phyloP scores from a whole-genome alignment of 2,797 vertebrate species.

The Numenius phaeopus region DNA sequence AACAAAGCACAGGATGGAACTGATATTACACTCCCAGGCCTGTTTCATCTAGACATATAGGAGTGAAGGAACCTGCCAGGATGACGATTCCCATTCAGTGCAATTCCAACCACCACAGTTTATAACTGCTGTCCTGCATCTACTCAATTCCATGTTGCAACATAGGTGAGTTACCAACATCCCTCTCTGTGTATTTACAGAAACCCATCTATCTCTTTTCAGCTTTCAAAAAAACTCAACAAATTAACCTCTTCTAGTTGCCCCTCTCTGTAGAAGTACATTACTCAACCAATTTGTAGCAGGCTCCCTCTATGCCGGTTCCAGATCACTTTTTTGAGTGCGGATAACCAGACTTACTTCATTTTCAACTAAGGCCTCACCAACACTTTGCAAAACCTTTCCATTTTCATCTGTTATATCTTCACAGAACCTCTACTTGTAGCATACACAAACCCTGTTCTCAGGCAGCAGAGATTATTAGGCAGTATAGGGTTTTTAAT shows the following conservation, averaged over 20 bases:
- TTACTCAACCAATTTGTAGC: background rate
- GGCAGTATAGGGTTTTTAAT: background rate
- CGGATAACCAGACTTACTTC: background rate
- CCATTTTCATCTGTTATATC: background rate
- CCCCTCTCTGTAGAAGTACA: background rate
- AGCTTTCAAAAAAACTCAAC: background rate
- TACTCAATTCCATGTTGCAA: background rate
- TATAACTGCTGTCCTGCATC: background rate
- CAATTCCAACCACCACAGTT: background rate
- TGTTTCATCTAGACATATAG: background rate
- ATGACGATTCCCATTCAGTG: fast-evolving
- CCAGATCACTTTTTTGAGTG: background rate
- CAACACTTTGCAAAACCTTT: background rate
- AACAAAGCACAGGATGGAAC: background rate
- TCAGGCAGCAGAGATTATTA: background rate
- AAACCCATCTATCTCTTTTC: background rate
- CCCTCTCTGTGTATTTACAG: background rate
- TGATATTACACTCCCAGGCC: background rate
- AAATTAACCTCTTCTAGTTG: background rate
- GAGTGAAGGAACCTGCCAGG: background rate
- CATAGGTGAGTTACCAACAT: background rate
- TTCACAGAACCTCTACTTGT: background rate
- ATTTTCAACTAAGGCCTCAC: background rate
- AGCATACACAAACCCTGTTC: background rate
- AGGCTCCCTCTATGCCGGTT: background rate